Evolutionary conservation across 2,113 vertebrate species (phyloP).

Genomic region (Rhynchomys soricoides): DNA sequence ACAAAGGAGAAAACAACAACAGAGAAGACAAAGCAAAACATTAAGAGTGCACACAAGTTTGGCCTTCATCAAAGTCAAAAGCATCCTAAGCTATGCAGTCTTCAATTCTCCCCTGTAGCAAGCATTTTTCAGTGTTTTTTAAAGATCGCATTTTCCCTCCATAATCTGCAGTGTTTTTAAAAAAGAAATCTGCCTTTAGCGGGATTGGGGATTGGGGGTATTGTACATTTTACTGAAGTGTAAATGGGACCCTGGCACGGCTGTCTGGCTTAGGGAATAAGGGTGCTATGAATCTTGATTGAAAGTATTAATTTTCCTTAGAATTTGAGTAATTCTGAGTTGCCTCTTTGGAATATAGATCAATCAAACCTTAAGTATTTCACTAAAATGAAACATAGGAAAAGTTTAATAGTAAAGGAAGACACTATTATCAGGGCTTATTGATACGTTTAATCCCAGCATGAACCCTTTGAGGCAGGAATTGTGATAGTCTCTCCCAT

Average conservation of each 20-base stretch:
- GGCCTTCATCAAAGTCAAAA: background rate
- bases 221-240: background rate
- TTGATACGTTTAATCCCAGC: background rate
- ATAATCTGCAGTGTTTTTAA: background rate
- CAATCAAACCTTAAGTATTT: background rate
- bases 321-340: background rate
- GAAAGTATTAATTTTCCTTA: slow-evolving; percentile 16
- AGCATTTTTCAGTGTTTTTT: background rate
- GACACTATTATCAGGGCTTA: background rate
- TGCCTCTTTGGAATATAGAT: background rate
- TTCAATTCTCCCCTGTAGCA: background rate
- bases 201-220: background rate
- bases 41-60: background rate
- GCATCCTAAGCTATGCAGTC: background rate
- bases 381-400: slow-evolving; percentile 12
- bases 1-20: slow-evolving; percentile 1
- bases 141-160: background rate
- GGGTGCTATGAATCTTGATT: background rate
- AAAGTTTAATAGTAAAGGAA: background rate
- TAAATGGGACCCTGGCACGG: background rate
- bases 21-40: background rate
- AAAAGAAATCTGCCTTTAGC: background rate
- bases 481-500: background rate
- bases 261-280: background rate
- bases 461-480: background rate